Evolutionary conservation across 1,140 invertebrate genomes (phyloP).

Genomic region (Luehdorfia chinensis): DNA sequence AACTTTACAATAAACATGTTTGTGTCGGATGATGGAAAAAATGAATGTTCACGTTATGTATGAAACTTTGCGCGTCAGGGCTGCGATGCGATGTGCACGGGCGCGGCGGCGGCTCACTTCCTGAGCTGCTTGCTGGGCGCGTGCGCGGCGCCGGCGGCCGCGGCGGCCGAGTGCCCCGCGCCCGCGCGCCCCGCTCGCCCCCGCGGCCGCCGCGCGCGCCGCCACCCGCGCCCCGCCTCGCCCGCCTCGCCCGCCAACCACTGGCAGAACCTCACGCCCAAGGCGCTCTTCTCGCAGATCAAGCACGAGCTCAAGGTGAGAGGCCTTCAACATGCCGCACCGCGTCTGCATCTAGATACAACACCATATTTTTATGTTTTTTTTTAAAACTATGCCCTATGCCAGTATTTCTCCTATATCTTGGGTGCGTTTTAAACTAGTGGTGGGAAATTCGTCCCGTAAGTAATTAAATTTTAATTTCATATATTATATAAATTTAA

Average conservation of each 20-base stretch:
- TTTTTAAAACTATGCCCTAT: no score
- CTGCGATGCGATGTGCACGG: constrained; percentile 90
- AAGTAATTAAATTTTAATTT: no score
- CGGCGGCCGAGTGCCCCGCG: constrained; percentile 73
- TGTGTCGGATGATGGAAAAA: no score
- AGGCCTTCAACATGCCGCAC: neutral
- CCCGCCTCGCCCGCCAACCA: constrained; percentile 66
- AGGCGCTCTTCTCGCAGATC: constrained; percentile 92
- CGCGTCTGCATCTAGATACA: no score
- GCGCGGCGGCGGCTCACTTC: constrained; percentile 94
- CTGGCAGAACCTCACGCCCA: constrained; percentile 92
- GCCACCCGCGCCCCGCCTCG: constrained; percentile 77
- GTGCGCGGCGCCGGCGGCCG: constrained; percentile 81
- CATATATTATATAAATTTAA: no score
- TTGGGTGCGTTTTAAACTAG: no score
- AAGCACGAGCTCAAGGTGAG: constrained; percentile 86
- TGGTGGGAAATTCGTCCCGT: no score
- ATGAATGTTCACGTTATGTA: no score
- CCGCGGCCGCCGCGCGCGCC: constrained; percentile 52
- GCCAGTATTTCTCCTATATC: no score
- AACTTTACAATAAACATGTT: no score
- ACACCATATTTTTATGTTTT: no score
- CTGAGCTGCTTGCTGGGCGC: constrained; percentile 95
- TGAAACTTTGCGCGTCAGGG: no score
- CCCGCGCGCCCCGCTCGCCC: constrained; percentile 23